A percentile compares a stretch with the other conserved stretches of the same genome.
These are phyloP conservation scores for Spodoptera exigua DNA, from an alignment of 2,888 invertebrate species.

Conservation along the genomic window DNA sequence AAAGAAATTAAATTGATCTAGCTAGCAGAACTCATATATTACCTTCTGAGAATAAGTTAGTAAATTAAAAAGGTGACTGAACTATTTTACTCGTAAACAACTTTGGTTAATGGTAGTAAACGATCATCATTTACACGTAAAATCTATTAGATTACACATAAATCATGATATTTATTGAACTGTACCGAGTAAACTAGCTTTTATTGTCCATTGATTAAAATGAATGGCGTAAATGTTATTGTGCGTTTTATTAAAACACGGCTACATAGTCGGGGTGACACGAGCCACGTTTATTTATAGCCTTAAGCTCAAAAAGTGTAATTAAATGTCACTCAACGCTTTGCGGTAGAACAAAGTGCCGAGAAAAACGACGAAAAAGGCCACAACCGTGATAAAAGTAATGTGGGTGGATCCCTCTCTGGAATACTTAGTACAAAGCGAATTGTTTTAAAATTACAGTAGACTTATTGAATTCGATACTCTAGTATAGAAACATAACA, in stretches of 20 bases:
- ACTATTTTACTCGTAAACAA: no score
- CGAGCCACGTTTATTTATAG: constrained; percentile 31
- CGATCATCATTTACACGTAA: no score
- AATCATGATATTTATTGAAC: constrained; percentile 4
- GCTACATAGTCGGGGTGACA: constrained; percentile 3
- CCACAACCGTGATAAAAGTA: constrained; percentile 5
- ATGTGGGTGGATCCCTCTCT: constrained; percentile 28
- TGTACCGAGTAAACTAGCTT: not conserved
- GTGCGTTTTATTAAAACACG: constrained; percentile 13
- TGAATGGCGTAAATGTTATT: not conserved
- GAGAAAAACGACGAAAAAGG: constrained; percentile 18
- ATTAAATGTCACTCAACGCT: constrained; percentile 48
- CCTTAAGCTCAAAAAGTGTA: constrained; percentile 28
- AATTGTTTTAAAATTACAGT: constrained; percentile 9
- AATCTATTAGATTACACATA: not conserved
- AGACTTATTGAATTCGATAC: constrained; percentile 4
- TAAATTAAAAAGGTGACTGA: no score
- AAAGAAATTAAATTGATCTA: no score
- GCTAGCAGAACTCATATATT: no score
- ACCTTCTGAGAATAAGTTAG: no score
- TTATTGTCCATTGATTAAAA: constrained; percentile 15
- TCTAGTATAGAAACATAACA: no score
- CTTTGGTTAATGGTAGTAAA: no score
- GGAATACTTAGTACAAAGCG: constrained; percentile 6
- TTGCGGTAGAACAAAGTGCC: constrained; percentile 17